Conservation (phyloP, 1,140 invertebrate species). For the Piezodorus guildinii region DNA sequence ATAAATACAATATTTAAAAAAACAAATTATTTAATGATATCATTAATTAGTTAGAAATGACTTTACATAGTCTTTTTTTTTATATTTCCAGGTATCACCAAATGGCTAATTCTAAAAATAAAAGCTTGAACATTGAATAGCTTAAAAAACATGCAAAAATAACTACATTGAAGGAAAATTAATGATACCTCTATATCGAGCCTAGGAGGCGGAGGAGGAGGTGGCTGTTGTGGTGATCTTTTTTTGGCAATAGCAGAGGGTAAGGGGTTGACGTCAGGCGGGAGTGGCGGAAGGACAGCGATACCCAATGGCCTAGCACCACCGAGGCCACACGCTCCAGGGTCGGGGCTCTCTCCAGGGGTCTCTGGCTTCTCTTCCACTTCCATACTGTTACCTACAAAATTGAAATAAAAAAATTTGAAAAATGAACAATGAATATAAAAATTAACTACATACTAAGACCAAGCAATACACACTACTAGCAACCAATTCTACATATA, state of each 20-base stretch:
- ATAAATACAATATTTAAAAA: no score
- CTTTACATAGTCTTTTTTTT: no score
- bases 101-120: no score
- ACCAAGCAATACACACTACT: no score
- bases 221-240: slow-evolving; percentile 34
- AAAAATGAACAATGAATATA: not conserved
- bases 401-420: no score
- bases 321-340: slow-evolving; percentile 55
- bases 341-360: slow-evolving; percentile 61
- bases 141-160: not conserved
- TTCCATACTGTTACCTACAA: not conserved
- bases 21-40: no score
- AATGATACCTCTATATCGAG: slow-evolving; percentile 50
- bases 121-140: no score
- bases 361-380: slow-evolving; percentile 31
- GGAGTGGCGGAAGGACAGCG: slow-evolving; percentile 41
- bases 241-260: slow-evolving; percentile 35
- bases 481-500: no score
- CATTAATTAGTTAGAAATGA: no score
- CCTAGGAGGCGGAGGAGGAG: slow-evolving; percentile 45
- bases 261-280: slow-evolving; percentile 41
- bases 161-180: not conserved
- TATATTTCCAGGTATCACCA: no score
- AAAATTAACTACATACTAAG: no score
- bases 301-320: slow-evolving; percentile 55